Evolutionary conservation across 2,113 vertebrate species (phyloP), one percentile per base, ranked within the genome.

Genomic region (Erythrolamprus reginae): DNA sequence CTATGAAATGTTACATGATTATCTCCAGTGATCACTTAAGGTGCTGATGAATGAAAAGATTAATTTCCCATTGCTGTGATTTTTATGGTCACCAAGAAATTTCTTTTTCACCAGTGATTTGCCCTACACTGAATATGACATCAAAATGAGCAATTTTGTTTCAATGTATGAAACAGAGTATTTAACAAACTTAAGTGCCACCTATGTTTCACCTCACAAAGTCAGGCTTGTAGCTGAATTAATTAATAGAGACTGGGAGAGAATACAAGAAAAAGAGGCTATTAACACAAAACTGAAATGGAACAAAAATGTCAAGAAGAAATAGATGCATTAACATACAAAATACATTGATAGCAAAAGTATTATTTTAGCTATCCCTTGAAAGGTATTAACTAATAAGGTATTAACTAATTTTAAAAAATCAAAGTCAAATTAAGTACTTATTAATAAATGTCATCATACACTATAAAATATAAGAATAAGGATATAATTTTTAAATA

Each of bases 1-100:
- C 45, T 90, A 65, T 84, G 89, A 90, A 94, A 89, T 33, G 90
- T 83, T 83, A 83, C 23, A 58, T 86, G 89, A 92, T 93, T 92
- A 93, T 77, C 45, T 87, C 82, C 84, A 87, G 50, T 45, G 52
- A 92, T 92, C 84, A 87, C 45, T 8, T 86, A 15, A 87, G 17
- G 15, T 87, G 89, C 61, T 82, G 61, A 82, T 58, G 21, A 87
- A 92, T 51, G 88, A 88, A 82, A 87, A 82, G 33, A 52, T 89
- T 89, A 87, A 82, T 92, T 92, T 87, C 88, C 45, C 52, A 87
- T 42, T 87, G 65, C 42, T 38, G 70, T 94, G 88, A 19, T 52
- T 42, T 3, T 90, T 92, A 88, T 58, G 45, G 48, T 83, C 86
- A 48, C 42, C 56, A 53, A 56, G 65, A 88, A 91, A 91, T 58